Base-by-base conservation (phyloP, 2,888 invertebrate genomes). In the Neocrepidodera transversa region DNA sequence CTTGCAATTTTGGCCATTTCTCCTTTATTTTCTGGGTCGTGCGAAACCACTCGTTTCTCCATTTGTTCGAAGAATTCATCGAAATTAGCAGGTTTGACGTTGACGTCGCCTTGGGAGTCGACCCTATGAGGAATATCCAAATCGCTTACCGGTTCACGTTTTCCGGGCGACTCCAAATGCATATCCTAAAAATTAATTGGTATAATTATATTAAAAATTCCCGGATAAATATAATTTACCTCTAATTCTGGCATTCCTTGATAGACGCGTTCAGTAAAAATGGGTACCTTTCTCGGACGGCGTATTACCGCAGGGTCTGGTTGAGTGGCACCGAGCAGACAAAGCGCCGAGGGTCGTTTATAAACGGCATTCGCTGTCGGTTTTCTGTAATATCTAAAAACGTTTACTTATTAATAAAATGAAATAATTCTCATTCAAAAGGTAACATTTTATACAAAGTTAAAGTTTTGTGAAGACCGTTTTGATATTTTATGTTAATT, bases 271-370 rank as follows among this genome's bases (percentile, higher is more conserved):
- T 40, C 52, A 23, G 14, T 43, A 30, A 35, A 40, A 30, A 26
- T 2, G 11, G 47, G 36, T 11, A 54, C 48, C 48, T 66, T 67
- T 58, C 60, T 67, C 17, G 52, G 64, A 16, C 55, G 48, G 7
- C 67, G 68, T 48, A 66, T 65, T 10, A 62, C 64, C 0, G 73
- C 73, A 4, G 77, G 77, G 63, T 78, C 77, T 0, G 71, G 77
- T 58, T 77, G 76, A 48, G 71, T 70, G 5, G 72, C 68, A 10
- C 77, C 62, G 2, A 77, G 78, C 26, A 78, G 60, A 55, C 77
- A 78, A n/a, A 77, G 68, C 5, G 74, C 66, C 2, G 77, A 77
- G 2, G 78, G 77, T 52, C 72, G 70, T 61, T 76, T 77, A 56
- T 68, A 72, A 1, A 74, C 28, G n/a, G 69, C 58, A n/a, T 67